A percentile compares a stretch with the other conserved stretches of the same genome.
These are phyloP conservation scores for Cataglyphis cursor DNA, from an alignment of 2,888 invertebrate species.

Conservation along the genomic window DNA sequence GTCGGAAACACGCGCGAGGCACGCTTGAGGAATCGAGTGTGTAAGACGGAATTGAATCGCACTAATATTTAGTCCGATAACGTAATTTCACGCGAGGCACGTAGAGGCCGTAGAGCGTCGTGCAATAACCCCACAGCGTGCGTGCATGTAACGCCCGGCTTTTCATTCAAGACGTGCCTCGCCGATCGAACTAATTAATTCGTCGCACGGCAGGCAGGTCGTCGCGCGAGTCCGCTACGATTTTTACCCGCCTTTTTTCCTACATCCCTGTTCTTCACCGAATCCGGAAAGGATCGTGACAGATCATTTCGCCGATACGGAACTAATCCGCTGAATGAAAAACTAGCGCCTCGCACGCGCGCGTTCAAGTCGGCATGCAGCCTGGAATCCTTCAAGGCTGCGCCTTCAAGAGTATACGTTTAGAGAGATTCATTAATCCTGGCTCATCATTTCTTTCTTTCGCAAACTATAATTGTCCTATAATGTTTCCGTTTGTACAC, in stretches of 20 bases:
- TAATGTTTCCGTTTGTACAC: background rate
- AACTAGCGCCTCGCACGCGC: conserved; percentile 59
- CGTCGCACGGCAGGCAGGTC: conserved; percentile 70
- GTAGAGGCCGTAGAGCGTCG: conserved; percentile 64
- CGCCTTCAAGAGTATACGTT: background rate
- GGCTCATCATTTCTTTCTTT: too few species aligned
- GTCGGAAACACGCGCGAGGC: conserved; percentile 22
- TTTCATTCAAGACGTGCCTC: conserved; percentile 73
- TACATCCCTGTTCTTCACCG: conserved; percentile 8
- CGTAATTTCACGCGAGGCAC: conserved; percentile 72
- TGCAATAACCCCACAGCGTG: conserved; percentile 69
- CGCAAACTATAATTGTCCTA: background rate
- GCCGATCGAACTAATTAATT: conserved; percentile 76
- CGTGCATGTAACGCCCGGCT: conserved; percentile 60
- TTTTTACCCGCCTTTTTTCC: conserved; percentile 58
- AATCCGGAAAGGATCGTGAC: conserved; percentile 63
- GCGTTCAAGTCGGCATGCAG: conserved; percentile 26
- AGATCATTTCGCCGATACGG: conserved; percentile 70
- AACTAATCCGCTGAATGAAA: conserved; percentile 70
- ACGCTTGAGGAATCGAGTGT: conserved; percentile 55
- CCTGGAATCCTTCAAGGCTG: conserved; percentile 39
- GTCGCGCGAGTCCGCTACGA: conserved; percentile 56
- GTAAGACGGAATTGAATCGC: conserved; percentile 64
- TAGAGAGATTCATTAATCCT: background rate
- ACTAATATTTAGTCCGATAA: conserved; percentile 64